Percentiles rank a stretch among this genome's conserved stretches.
Evolutionary conservation across 2,888 invertebrate species (phyloP).

Genomic region (Taenaris catops): DNA sequence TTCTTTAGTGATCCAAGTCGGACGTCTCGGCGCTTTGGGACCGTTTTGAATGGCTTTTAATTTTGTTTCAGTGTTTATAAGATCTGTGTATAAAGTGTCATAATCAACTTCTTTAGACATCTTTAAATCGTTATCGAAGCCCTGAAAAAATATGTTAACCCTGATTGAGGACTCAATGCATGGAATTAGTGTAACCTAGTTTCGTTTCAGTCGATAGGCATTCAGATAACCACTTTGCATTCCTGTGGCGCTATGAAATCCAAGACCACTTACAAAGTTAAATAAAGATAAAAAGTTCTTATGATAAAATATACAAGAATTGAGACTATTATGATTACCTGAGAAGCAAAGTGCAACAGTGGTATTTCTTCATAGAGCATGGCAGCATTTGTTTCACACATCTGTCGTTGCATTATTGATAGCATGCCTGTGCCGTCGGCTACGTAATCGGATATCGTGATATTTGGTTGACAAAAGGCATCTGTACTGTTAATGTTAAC

Average conservation of each 20-base stretch:
- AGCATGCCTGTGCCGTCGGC: constrained; percentile 51
- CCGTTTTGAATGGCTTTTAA: constrained; percentile 38
- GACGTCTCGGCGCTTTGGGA: constrained; percentile 41
- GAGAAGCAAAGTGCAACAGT: constrained; percentile 52
- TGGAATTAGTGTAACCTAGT: too few species aligned
- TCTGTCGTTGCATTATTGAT: constrained; percentile 37
- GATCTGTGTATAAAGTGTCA: constrained; percentile 34
- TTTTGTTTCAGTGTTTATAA: constrained; percentile 36
- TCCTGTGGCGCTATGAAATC: too few species aligned
- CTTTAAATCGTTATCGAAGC: constrained; percentile 43
- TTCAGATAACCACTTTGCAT: too few species aligned
- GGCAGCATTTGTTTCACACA: constrained; percentile 38
- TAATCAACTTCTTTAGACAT: constrained; percentile 50
- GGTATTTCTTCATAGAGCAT: constrained; percentile 50
- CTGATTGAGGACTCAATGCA: too few species aligned
- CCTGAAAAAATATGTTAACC: too few species aligned
- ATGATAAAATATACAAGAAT: too few species aligned
- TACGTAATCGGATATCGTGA: constrained; percentile 54
- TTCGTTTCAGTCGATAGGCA: too few species aligned
- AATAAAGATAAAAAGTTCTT: too few species aligned
- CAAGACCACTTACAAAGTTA: too few species aligned
- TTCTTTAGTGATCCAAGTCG: constrained; percentile 55
- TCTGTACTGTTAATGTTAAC: constrained; percentile 50
- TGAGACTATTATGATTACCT: too few species aligned
- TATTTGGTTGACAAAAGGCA: constrained; percentile 45